phyloP scores from a whole-genome alignment of 1,140 invertebrate species.

The Oryctes rhinoceros region DNA sequence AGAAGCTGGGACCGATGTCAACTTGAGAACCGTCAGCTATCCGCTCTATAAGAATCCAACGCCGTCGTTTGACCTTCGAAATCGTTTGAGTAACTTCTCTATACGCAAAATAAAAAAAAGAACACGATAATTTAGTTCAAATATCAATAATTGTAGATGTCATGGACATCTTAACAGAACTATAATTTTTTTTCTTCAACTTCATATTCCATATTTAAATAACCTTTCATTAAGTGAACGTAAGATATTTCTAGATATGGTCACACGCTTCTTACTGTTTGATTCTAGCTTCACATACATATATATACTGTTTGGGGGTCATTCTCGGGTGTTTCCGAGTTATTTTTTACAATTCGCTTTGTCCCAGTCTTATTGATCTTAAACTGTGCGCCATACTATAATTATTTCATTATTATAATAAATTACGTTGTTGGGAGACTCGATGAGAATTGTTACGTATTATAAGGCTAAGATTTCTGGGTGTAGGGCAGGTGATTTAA shows the following conservation, averaged over 20 bases:
- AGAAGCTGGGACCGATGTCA: not conserved
- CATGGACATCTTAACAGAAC: not conserved
- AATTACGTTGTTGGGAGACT: not conserved
- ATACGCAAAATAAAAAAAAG: too few species aligned
- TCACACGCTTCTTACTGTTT: not conserved
- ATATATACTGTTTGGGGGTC: not conserved
- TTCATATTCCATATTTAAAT: not conserved
- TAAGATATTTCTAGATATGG: conserved; percentile 1
- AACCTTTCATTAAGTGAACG: conserved; percentile 9
- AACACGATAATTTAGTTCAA: not conserved
- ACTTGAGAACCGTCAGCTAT: not conserved
- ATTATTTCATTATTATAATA: conserved; percentile 21
- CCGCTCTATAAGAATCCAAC: not conserved
- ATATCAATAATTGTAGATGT: not conserved
- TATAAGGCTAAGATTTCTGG: not conserved
- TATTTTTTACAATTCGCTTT: not conserved
- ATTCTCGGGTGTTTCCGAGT: not conserved
- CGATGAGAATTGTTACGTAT: not conserved
- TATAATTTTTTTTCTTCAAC: not conserved
- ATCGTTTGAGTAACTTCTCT: not conserved
- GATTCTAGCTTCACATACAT: not conserved
- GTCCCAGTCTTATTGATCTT: not conserved
- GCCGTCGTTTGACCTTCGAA: not conserved
- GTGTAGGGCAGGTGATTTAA: conserved; percentile 17
- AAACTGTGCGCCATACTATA: not conserved